Percentiles rank a stretch among this genome's conserved stretches.
These are phyloP conservation scores for Protobothrops flavoviridis DNA, from an alignment of 2,113 vertebrate species.

Conservation along the genomic window DNA sequence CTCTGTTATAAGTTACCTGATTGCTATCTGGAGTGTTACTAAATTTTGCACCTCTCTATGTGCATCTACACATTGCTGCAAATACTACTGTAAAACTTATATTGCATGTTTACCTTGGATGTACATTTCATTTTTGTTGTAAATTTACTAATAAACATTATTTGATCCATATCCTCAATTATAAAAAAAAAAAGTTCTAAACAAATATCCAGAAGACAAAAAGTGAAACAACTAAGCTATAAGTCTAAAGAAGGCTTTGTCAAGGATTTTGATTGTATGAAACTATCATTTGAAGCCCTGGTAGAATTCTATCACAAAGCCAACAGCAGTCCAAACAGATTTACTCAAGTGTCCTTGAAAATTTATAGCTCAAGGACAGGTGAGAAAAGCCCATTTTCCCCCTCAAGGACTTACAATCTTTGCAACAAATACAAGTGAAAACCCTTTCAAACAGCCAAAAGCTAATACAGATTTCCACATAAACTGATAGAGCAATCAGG, in stretches of 20 bases:
- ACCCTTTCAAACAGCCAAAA: background rate
- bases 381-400: conserved; percentile 37
- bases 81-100: background rate
- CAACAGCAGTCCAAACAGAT: conserved; percentile 44
- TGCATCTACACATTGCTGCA: background rate
- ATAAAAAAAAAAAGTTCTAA: conserved; percentile 41
- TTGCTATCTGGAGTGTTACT: background rate
- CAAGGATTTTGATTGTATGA: background rate
- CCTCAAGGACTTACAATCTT: conserved; percentile 34
- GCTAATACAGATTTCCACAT: background rate
- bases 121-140: background rate
- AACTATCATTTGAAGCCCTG: conserved; percentile 43
- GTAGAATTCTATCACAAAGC: conserved; percentile 42
- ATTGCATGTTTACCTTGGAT: background rate
- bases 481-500: conserved; percentile 14
- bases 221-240: conserved; percentile 3
- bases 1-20: background rate
- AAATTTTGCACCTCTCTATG: background rate
- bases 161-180: background rate
- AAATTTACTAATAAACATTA: background rate
- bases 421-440: conserved; percentile 3
- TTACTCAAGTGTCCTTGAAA: conserved; percentile 61
- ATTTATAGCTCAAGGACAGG: conserved; percentile 62
- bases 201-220: conserved; percentile 1
- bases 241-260: conserved; percentile 24